Evolutionary conservation across 2,797 vertebrate species (phyloP).

Genomic region (Tapera naevia): DNA sequence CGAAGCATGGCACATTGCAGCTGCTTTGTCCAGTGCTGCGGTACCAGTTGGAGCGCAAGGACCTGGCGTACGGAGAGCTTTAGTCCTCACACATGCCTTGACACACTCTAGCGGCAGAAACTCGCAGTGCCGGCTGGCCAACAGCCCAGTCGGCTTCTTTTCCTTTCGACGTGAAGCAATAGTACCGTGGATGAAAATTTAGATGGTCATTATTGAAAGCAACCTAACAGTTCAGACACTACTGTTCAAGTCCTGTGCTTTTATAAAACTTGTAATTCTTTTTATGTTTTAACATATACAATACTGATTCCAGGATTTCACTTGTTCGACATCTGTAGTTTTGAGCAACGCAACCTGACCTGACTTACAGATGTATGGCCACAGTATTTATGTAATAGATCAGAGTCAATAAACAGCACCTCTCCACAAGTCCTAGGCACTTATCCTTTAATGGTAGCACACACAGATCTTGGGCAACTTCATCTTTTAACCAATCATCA

Average conservation of each 20-base stretch:
- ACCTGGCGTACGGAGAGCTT: not conserved
- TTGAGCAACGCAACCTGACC: not conserved
- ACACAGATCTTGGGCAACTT: not conserved
- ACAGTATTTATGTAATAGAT: not conserved
- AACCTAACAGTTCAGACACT: not conserved
- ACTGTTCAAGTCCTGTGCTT: not conserved
- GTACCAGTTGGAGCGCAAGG: not conserved
- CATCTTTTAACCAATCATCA: constrained; percentile 5
- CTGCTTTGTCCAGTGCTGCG: not conserved
- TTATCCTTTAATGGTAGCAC: not conserved
- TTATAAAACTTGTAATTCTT: not conserved
- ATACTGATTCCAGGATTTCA: not conserved
- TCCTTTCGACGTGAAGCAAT: not conserved
- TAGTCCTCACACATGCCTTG: constrained; percentile 3
- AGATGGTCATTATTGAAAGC: not conserved
- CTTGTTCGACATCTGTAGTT: not conserved
- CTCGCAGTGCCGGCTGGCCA: not conserved
- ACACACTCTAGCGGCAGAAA: constrained; percentile 70
- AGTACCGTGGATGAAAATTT: not conserved
- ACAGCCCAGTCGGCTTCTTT: not conserved
- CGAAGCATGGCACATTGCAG: not conserved
- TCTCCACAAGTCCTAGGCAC: not conserved
- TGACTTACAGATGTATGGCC: not conserved
- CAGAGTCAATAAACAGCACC: not conserved
- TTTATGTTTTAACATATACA: not conserved